A percentile compares a stretch with the other conserved stretches of the same genome.
These are phyloP conservation scores for Papilio polytes DNA, from an alignment of 1,140 invertebrate genomes.

Conservation along the genomic window DNA sequence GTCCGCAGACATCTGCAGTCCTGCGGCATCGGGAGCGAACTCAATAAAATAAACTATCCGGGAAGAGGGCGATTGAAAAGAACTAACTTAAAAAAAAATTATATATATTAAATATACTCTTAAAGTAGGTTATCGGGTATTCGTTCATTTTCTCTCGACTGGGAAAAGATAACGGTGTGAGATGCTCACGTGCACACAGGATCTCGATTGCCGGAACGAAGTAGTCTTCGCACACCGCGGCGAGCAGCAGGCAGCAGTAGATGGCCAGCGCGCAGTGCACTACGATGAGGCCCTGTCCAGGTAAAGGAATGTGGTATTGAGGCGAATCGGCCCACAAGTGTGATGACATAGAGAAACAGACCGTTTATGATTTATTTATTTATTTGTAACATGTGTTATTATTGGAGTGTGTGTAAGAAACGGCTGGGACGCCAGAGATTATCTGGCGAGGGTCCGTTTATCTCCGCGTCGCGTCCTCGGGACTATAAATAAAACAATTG, in stretches of 20 bases:
- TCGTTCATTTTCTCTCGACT: neutral
- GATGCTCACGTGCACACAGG: conserved; percentile 90
- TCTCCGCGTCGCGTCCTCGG: neutral
- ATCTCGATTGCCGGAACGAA: conserved; percentile 94
- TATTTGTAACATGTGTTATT: too few species aligned
- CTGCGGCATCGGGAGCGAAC: conserved; percentile 64
- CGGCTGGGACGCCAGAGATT: neutral
- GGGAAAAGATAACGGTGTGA: neutral
- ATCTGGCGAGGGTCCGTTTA: conserved; percentile 9
- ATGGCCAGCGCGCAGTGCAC: conserved; percentile 89
- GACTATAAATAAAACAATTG: conserved; percentile 35
- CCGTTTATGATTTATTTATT: too few species aligned
- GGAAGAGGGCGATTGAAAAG: neutral
- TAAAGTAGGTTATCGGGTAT: neutral
- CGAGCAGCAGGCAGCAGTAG: conserved; percentile 92
- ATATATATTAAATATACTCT: too few species aligned
- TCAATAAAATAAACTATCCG: neutral
- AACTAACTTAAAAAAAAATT: neutral
- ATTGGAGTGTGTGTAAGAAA: neutral
- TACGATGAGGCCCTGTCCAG: conserved; percentile 86
- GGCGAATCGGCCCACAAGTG: too few species aligned
- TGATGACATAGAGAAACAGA: neutral
- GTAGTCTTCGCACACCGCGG: conserved; percentile 94
- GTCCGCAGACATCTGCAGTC: conserved; percentile 88
- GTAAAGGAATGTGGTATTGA: too few species aligned